phyloP scores from a whole-genome alignment of 2,888 invertebrate species.

The Hirtodrosophila histrioides region DNA sequence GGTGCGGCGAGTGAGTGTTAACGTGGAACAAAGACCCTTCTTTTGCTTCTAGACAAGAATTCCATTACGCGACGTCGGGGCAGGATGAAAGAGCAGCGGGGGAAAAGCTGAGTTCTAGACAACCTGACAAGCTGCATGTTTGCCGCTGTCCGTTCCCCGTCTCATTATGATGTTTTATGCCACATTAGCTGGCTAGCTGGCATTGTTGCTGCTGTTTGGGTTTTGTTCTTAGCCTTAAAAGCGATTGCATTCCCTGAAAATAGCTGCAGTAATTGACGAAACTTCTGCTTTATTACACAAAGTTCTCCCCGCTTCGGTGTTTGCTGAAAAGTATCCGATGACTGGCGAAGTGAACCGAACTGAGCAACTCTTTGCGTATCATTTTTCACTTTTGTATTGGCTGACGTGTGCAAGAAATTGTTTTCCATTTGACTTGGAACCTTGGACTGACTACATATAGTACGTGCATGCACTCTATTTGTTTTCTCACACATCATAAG shows the following conservation, averaged over 20 bases:
- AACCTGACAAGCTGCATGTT: slow-evolving; percentile 21
- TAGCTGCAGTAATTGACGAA: slow-evolving; percentile 20
- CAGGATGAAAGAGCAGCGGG: not conserved
- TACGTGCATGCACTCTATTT: not conserved
- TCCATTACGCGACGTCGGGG: slow-evolving; percentile 26
- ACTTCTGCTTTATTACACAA: slow-evolving; percentile 22
- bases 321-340: slow-evolving; percentile 15
- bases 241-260: slow-evolving; percentile 41
- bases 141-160: slow-evolving; percentile 3
- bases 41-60: slow-evolving; percentile 17
- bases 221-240: slow-evolving; percentile 15
- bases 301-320: slow-evolving; percentile 3
- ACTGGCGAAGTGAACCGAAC: not conserved
- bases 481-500: slow-evolving; percentile 4
- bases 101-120: not conserved
- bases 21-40: slow-evolving; percentile 25
- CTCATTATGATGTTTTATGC: slow-evolving; percentile 30
- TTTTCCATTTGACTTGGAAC: slow-evolving; percentile 10
- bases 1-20: slow-evolving; percentile 15
- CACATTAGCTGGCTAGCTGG: slow-evolving; percentile 9
- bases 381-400: slow-evolving; percentile 17
- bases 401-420: slow-evolving; percentile 21
- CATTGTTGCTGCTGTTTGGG: slow-evolving; percentile 1
- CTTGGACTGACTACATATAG: slow-evolving; percentile 31
- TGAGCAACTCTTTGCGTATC: slow-evolving; percentile 11